Percentiles rank a stretch among this genome's conserved stretches.
Conservation (phyloP, 2,797 vertebrate genomes). For the Spinibarbus caldwelli region DNA sequence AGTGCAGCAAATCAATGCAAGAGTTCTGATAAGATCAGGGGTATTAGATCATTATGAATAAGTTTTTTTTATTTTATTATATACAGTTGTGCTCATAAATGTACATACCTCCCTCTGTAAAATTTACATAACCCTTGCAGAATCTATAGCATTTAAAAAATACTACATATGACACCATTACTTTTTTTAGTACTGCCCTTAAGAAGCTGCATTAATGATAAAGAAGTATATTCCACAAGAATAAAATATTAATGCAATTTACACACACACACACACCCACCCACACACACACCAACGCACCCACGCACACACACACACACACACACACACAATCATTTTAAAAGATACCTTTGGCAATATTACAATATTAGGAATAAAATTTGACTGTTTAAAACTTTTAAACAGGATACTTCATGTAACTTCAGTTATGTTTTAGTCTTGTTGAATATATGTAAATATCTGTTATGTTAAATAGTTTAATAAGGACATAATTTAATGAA, state of each 20-base stretch:
- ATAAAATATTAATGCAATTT: not conserved
- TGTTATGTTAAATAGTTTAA: not conserved
- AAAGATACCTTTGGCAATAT: not conserved
- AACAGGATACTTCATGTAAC: not conserved
- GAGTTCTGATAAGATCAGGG: not conserved
- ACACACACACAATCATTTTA: not conserved
- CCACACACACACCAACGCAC: no score
- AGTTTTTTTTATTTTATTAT: not conserved
- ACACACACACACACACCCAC: no score
- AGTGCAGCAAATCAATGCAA: not conserved
- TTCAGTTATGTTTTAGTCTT: not conserved
- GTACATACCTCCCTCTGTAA: not conserved
- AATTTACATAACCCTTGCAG: not conserved
- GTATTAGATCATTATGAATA: not conserved
- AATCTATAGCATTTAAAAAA: not conserved
- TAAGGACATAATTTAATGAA: not conserved
- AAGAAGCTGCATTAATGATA: not conserved
- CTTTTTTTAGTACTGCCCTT: not conserved
- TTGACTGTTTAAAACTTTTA: not conserved
- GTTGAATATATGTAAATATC: not conserved
- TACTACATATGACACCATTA: not conserved
- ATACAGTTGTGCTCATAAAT: not conserved
- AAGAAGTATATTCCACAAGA: not conserved
- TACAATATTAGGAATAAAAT: not conserved
- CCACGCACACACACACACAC: no score